Evolutionary conservation across 1,140 invertebrate genomes (phyloP).

Genomic region (Megalopta genalis): DNA sequence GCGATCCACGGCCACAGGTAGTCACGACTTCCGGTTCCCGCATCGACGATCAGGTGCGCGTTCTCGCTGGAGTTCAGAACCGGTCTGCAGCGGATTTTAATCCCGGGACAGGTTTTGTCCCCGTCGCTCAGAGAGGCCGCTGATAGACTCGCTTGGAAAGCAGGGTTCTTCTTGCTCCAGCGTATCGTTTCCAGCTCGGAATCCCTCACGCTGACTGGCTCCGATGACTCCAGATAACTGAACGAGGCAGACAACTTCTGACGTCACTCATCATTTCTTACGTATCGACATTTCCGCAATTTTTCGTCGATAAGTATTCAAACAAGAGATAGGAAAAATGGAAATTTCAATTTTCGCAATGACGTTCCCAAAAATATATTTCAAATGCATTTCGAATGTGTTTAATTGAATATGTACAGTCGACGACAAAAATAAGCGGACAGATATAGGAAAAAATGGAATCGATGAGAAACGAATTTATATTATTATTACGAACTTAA

Average conservation of each 20-base stretch:
- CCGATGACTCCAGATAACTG: conserved; percentile 59
- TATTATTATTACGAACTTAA: no score
- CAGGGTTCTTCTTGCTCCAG: not conserved
- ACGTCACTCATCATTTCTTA: no score
- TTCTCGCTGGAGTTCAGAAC: conserved; percentile 64
- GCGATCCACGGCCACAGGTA: conserved; percentile 85
- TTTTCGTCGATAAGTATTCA: no score
- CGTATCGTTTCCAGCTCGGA: conserved; percentile 27
- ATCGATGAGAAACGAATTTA: no score
- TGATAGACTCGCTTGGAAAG: conserved; percentile 11
- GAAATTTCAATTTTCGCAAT: no score
- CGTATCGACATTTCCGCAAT: no score
- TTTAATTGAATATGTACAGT: no score
- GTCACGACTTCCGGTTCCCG: conserved; percentile 55
- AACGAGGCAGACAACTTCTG: not conserved
- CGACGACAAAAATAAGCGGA: no score
- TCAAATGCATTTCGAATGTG: no score
- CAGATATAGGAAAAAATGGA: no score
- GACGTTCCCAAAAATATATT: no score
- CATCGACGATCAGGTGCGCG: conserved; percentile 52
- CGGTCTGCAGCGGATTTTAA: conserved; percentile 67
- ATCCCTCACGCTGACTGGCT: conserved; percentile 43
- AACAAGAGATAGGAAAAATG: no score
- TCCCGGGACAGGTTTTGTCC: conserved; percentile 45
- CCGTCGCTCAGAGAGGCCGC: not conserved